Evolutionary conservation across 2,888 invertebrate genomes (phyloP).

Genomic region (Spisula solida): DNA sequence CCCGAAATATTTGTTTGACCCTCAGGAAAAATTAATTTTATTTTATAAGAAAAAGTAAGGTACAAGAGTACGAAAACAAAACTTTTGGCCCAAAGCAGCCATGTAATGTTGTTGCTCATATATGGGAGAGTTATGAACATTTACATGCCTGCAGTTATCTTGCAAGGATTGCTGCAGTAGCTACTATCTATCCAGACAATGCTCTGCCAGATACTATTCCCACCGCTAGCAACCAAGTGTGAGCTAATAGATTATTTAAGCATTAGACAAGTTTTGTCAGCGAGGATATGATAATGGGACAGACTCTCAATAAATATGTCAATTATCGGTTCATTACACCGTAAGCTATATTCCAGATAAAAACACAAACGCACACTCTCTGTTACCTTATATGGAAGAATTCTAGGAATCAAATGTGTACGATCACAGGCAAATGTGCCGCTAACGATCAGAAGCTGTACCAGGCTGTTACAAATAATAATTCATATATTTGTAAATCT

Average conservation of each 20-base stretch:
- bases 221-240: background rate
- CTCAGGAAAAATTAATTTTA: too few species aligned
- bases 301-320: background rate
- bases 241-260: background rate
- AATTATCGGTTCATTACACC: background rate
- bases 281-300: background rate
- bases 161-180: background rate
- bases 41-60: too few species aligned
- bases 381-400: background rate
- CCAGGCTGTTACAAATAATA: too few species aligned
- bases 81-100: too few species aligned
- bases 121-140: too few species aligned
- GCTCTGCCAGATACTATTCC: background rate
- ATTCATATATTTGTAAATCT: too few species aligned
- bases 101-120: too few species aligned
- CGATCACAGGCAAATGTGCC: too few species aligned
- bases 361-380: background rate
- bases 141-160: background rate
- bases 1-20: too few species aligned
- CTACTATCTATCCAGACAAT: background rate
- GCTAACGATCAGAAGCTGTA: too few species aligned
- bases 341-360: background rate
- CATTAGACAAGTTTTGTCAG: slow-evolving; percentile 1
- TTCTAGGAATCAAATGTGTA: background rate
- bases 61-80: too few species aligned